Conservation (phyloP, 2,113 vertebrate species). For the Melanerpes formicivorus region DNA sequence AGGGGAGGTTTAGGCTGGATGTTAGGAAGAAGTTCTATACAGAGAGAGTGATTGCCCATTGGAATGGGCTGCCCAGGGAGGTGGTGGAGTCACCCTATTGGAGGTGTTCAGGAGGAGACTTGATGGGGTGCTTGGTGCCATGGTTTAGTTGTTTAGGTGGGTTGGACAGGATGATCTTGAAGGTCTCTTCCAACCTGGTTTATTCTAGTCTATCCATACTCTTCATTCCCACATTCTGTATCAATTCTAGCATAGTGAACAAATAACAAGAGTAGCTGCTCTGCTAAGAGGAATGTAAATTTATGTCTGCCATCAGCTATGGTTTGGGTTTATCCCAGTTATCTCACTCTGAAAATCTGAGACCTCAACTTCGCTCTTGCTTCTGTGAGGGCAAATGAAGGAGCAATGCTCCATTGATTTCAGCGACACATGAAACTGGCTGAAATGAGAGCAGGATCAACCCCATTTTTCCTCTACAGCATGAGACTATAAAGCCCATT, state of each 20-base stretch:
- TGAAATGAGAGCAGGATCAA: constrained; percentile 5
- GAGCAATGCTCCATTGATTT: constrained; percentile 3
- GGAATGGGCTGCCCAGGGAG: too few species aligned
- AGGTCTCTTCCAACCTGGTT: too few species aligned
- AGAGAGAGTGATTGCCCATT: too few species aligned
- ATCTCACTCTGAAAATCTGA: background rate
- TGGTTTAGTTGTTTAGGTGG: too few species aligned
- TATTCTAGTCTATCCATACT: background rate
- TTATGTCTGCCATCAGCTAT: background rate
- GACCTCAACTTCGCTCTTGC: background rate
- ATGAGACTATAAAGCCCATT: constrained; percentile 39
- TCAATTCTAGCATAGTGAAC: background rate
- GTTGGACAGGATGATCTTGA: too few species aligned
- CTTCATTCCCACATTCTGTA: background rate
- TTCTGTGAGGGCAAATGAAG: background rate
- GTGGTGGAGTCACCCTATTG: too few species aligned
- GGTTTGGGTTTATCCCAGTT: background rate
- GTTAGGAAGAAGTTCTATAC: too few species aligned
- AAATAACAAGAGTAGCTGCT: background rate
- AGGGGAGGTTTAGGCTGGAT: too few species aligned
- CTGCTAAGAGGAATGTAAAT: background rate
- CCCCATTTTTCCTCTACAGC: constrained; percentile 7
- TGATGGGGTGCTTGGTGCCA: too few species aligned
- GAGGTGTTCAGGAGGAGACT: too few species aligned
- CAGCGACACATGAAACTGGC: background rate